A percentile compares a stretch with the other conserved stretches of the same genome.
phyloP scores from a whole-genome alignment of 2,113 vertebrate genomes.

The Paratilapia polleni region DNA sequence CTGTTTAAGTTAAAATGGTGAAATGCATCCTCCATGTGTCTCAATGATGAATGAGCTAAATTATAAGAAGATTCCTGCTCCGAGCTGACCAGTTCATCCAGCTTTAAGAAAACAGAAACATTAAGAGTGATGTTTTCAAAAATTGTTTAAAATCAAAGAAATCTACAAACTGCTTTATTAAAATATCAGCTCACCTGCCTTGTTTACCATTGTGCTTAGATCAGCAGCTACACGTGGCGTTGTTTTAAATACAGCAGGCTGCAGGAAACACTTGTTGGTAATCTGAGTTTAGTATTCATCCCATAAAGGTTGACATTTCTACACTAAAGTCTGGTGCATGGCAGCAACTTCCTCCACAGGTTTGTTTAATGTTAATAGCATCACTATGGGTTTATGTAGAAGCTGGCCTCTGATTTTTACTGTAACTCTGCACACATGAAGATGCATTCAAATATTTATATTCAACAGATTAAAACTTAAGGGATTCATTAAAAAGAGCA shows the following conservation, averaged over 20 bases:
- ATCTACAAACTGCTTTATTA: background rate
- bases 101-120: background rate
- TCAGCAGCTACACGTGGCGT: background rate
- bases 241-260: background rate
- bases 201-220: conserved; percentile 6
- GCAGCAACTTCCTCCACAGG: background rate
- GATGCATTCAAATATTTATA: background rate
- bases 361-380: too few species aligned
- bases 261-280: background rate
- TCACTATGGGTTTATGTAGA: background rate
- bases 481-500: accelerated
- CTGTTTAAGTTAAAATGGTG: background rate
- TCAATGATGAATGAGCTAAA: background rate
- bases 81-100: background rate
- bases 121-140: background rate
- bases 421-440: too few species aligned
- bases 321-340: background rate
- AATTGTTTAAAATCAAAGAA: background rate
- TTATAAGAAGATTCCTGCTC: background rate
- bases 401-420: background rate
- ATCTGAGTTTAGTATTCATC: conserved; percentile 1
- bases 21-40: too few species aligned
- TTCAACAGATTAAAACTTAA: accelerated
- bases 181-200: conserved; percentile 9
- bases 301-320: background rate